Evolutionary conservation across 2,797 vertebrate genomes (phyloP).

Genomic region (Capromys pilorides): DNA sequence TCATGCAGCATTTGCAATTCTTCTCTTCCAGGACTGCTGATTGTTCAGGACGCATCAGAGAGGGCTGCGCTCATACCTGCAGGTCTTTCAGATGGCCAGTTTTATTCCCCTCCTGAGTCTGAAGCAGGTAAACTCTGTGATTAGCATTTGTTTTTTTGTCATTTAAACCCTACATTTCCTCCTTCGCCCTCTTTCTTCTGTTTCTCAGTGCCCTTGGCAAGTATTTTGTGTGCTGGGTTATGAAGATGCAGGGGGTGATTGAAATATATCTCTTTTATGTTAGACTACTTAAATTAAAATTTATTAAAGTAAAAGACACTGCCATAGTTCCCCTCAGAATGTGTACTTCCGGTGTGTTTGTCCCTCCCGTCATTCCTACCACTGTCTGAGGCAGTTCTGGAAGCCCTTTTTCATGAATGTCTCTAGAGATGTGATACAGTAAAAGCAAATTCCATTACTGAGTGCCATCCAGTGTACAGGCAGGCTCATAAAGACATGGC

Average conservation of each 20-base stretch:
- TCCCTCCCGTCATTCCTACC: not conserved
- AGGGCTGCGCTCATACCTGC: slow-evolving; percentile 91
- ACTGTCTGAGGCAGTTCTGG: not conserved
- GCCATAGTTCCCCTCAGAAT: not conserved
- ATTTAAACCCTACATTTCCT: not conserved
- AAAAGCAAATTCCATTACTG: not conserved
- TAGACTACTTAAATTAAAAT: not conserved
- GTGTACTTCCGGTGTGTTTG: not conserved
- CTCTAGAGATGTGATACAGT: not conserved
- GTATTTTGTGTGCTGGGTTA: not conserved
- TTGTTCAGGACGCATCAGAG: slow-evolving; percentile 89
- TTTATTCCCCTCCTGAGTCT: slow-evolving; percentile 98
- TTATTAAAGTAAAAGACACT: not conserved
- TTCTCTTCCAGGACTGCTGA: slow-evolving; percentile 88
- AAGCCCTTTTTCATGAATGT: not conserved
- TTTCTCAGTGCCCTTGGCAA: not conserved
- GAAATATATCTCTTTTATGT: not conserved
- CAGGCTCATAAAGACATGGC: not conserved
- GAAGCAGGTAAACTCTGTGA: slow-evolving; percentile 89
- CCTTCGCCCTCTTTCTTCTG: not conserved
- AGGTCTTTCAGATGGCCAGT: slow-evolving; percentile 95
- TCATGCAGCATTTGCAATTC: not conserved
- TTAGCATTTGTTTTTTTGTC: not conserved
- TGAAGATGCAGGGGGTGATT: too few species aligned
- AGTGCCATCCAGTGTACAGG: not conserved